Evolutionary conservation across 2,888 invertebrate genomes (phyloP).

Genomic region (Germaria angustata): DNA sequence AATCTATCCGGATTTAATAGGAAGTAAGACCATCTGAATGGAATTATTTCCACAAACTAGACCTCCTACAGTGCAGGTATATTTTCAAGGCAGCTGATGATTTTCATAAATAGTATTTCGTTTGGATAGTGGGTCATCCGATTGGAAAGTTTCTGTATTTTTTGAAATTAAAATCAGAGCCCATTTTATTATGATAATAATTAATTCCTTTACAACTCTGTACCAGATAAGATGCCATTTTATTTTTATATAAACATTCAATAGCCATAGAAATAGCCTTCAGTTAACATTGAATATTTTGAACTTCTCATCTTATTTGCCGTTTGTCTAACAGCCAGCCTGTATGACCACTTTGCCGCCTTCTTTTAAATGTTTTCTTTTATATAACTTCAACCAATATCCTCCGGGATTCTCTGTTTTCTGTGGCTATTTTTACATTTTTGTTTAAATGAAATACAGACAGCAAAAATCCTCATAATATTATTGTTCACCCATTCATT

Average conservation of each 20-base stretch:
- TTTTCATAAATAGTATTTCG: too few species aligned
- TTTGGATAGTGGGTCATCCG: too few species aligned
- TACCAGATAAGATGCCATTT: not conserved
- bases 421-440: slow-evolving; percentile 29
- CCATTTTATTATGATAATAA: too few species aligned
- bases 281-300: slow-evolving; percentile 68
- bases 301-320: slow-evolving; percentile 56
- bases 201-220: slow-evolving; percentile 5
- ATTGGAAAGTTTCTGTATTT: too few species aligned
- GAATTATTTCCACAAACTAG: too few species aligned
- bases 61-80: too few species aligned
- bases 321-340: slow-evolving; percentile 61
- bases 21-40: too few species aligned
- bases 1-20: too few species aligned
- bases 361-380: slow-evolving; percentile 36
- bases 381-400: slow-evolving; percentile 52
- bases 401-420: slow-evolving; percentile 60
- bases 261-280: slow-evolving; percentile 72
- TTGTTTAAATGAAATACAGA: not conserved
- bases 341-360: slow-evolving; percentile 54
- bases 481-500: slow-evolving; percentile 5
- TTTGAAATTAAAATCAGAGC: too few species aligned
- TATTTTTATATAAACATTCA: slow-evolving; percentile 64
- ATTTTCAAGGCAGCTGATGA: too few species aligned
- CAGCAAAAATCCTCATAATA: not conserved